phyloP scores from a whole-genome alignment of 2,113 vertebrate species.

The Gadus chalcogrammus region DNA sequence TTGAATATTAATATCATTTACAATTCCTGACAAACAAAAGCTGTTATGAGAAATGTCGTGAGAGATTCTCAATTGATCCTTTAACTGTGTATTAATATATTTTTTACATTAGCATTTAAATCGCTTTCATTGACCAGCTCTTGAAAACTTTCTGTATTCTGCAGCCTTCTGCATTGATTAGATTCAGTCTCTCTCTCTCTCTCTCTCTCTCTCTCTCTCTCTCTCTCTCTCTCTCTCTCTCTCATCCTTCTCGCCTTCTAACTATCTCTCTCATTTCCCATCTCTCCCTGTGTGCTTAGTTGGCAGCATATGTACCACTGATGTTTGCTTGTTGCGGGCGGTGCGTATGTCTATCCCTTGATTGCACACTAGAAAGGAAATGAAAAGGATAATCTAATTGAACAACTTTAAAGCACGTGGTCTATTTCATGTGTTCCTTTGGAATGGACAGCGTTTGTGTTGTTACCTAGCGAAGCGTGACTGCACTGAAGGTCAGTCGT shows the following conservation, averaged over 20 bases:
- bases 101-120: constrained; percentile 7
- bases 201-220: constrained; percentile 7
- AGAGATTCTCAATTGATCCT: too few species aligned
- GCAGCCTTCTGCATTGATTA: constrained; percentile 3
- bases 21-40: too few species aligned
- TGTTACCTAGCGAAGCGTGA: constrained; percentile 59
- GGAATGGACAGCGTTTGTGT: constrained; percentile 56
- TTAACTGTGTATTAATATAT: not conserved
- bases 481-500: constrained; percentile 72
- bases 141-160: constrained; percentile 4
- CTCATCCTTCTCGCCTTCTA: too few species aligned
- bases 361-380: constrained; percentile 59
- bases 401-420: constrained; percentile 68
- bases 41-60: too few species aligned
- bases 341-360: constrained; percentile 41
- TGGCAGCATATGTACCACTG: constrained; percentile 23
- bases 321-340: constrained; percentile 34
- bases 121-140: constrained; percentile 5
- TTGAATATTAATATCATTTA: too few species aligned
- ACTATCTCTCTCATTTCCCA: not conserved
- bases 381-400: constrained; percentile 73
- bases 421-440: constrained; percentile 64
- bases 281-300: constrained; percentile 8
- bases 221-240: too few species aligned
- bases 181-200: not conserved